Conservation (phyloP, 2,888 invertebrate species). For the Itoplectis maculator region DNA sequence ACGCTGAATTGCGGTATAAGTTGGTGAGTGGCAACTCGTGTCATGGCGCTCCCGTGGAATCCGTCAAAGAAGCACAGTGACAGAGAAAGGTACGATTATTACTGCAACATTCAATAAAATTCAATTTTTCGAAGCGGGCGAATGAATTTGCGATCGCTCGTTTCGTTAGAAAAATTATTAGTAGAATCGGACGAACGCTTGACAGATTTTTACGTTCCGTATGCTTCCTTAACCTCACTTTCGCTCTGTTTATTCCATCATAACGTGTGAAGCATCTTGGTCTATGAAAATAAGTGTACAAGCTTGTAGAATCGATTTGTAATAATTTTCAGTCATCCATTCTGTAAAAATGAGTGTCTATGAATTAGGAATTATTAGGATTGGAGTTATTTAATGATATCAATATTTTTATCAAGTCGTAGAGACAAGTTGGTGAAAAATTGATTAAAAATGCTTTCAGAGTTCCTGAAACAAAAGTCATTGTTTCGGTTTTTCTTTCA, state of each 20-base stretch:
- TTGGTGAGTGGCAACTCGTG: conserved; percentile 10
- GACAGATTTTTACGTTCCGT: conserved; percentile 23
- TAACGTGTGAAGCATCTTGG: neutral
- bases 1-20: conserved; percentile 5
- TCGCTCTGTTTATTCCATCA: neutral
- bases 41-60: conserved; percentile 86
- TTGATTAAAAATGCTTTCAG: no score
- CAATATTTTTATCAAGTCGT: no score
- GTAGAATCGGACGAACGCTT: neutral
- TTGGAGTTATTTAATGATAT: no score
- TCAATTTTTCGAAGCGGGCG: conserved; percentile 10
- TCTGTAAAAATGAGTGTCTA: no score
- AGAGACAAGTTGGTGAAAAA: no score
- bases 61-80: conserved; percentile 93
- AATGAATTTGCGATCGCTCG: conserved; percentile 40
- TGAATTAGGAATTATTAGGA: no score
- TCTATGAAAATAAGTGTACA: no score
- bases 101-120: neutral
- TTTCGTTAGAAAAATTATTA: conserved; percentile 12
- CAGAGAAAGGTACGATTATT: conserved; percentile 88
- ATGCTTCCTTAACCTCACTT: conserved; percentile 72
- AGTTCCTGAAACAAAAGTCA: no score
- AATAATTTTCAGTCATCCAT: no score
- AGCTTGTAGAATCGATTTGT: no score
- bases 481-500: conserved; percentile 81